Percentiles rank a stretch among this genome's conserved stretches.
These are phyloP conservation scores for Hypomecis punctinalis DNA, from an alignment of 2,888 invertebrate species.

Conservation along the genomic window DNA sequence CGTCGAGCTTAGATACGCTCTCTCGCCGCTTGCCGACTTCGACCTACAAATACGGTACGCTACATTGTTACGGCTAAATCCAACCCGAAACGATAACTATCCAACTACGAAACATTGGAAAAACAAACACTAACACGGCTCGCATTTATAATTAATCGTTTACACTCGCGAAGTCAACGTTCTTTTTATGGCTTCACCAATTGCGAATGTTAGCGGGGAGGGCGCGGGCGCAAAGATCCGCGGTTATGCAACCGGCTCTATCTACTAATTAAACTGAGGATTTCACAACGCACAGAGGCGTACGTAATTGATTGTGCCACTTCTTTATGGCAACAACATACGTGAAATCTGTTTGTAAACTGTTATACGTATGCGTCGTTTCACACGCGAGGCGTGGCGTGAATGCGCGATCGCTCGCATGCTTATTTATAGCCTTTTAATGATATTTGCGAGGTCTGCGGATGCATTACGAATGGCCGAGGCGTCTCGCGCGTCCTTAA, in stretches of 20 bases:
- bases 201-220: conserved; percentile 46
- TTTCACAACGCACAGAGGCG: conserved; percentile 54
- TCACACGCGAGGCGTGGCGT: conserved; percentile 31
- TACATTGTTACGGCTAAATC: conserved; percentile 27
- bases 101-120: conserved; percentile 20
- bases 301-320: conserved; percentile 58
- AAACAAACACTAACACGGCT: conserved; percentile 29
- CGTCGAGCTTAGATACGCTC: conserved; percentile 43
- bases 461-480: conserved; percentile 47
- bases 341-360: conserved; percentile 55
- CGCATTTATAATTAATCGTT: conserved; percentile 33
- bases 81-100: conserved; percentile 19
- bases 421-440: conserved; percentile 58
- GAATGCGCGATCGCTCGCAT: conserved; percentile 41
- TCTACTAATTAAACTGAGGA: conserved; percentile 52
- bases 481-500: conserved; percentile 48
- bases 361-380: conserved; percentile 13
- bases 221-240: conserved; percentile 28
- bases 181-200: conserved; percentile 50
- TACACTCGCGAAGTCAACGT: conserved; percentile 47
- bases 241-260: conserved; percentile 42
- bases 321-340: conserved; percentile 52
- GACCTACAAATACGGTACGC: conserved; percentile 41
- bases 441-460: conserved; percentile 52
- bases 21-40: conserved; percentile 41